These are phyloP conservation scores for Arctia plantaginis DNA, from an alignment of 2,888 invertebrate species.

Conservation along the genomic window DNA sequence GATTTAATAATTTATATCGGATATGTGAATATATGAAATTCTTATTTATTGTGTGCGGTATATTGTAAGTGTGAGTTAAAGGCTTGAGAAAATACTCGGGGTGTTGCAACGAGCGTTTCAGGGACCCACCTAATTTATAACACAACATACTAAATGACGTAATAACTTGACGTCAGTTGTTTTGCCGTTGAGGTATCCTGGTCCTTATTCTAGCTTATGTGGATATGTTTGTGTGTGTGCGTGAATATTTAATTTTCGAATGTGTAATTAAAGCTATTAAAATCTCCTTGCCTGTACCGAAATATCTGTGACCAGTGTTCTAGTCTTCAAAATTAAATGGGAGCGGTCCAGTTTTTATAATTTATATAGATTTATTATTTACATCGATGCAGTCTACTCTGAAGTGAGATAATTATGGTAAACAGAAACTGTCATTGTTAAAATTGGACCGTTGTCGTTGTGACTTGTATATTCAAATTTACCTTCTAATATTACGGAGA, in stretches of 20 bases:
- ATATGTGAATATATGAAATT: constrained; percentile 58
- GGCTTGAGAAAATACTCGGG: constrained; percentile 77
- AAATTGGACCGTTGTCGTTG: constrained; percentile 62
- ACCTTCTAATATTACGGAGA: constrained; percentile 60
- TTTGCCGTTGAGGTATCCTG: constrained; percentile 6
- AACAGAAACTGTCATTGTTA: constrained; percentile 53
- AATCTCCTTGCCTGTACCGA: constrained; percentile 77
- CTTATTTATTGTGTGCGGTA: constrained; percentile 67
- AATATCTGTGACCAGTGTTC: constrained; percentile 81
- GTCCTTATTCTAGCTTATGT: constrained; percentile 58
- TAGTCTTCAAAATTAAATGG: constrained; percentile 74
- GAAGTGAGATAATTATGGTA: constrained; percentile 34
- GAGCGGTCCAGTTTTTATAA: constrained; percentile 63
- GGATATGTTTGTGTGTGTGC: constrained; percentile 52
- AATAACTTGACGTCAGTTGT: not conserved
- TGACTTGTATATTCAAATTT: constrained; percentile 64
- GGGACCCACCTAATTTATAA: not conserved
- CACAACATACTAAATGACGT: not conserved
- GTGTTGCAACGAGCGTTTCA: constrained; percentile 26
- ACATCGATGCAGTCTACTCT: constrained; percentile 30
- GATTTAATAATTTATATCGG: constrained; percentile 77
- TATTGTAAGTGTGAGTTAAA: constrained; percentile 56
- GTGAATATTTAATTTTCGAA: constrained; percentile 53
- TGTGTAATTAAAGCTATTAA: constrained; percentile 59
- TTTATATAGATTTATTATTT: constrained; percentile 42